Evolutionary conservation across 2,113 vertebrate species (phyloP), one percentile per base, ranked within the genome.

Genomic region (Eurystomus gularis): DNA sequence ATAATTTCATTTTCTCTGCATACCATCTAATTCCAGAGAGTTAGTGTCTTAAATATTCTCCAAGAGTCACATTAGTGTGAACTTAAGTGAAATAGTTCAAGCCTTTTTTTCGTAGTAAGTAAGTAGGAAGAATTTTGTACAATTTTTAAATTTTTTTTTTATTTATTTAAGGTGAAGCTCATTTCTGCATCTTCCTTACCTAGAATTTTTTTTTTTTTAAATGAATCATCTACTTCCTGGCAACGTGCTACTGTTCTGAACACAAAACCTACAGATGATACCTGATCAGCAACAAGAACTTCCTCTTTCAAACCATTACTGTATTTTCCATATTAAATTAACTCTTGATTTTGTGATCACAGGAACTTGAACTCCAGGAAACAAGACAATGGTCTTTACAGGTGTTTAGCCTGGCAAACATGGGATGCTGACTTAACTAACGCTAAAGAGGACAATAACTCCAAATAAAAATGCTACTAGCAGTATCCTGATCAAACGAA

Each of bases 221-320:
- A 94, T 90, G 71, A 97, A 92, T 95, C 76, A 94, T 68, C 88
- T 86, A 28, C 89, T 97, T 97, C 96, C 96, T 93, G 88, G 75
- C 83, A 89, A 95, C 4, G 1, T 37, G 48, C 42, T 75, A 35
- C 82, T 55, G 48, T 31, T 80, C 90, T 17, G 19, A 90, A 86
- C 60, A 80, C 29, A 93, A 88, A 93, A 86, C 69, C 57, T 89
- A 91, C 91, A 76, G 64, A 82, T 5, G 61, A 92, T 31, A 94
- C 70, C 92, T 92, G 83, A 96, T 57, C 80, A 87, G 90, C 70
- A 93, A 76, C 37, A 82, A 97, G 88, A 83, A 90, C 92, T 97
- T 97, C 96, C 96, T 97, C 85, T 96, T 97, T 96, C 73, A 93
- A 94, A 90, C 54, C 78, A 65, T 8, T 86, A 54, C 52, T 97